Percentiles rank a stretch among this genome's conserved stretches.
Evolutionary conservation across 2,888 invertebrate genomes (phyloP).

Genomic region (Drosophila leonis): DNA sequence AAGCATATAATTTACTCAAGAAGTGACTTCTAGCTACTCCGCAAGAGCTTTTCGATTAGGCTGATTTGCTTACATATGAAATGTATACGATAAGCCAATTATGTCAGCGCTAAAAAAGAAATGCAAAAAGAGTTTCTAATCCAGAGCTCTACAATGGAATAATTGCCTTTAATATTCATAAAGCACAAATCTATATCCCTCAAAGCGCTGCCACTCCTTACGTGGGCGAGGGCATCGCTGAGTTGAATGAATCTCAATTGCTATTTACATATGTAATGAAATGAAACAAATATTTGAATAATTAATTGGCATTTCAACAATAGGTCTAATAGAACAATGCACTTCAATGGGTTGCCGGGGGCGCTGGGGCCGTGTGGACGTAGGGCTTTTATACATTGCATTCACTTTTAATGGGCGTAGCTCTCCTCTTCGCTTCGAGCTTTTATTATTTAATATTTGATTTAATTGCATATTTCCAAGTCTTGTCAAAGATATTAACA

Average conservation of each 20-base stretch:
- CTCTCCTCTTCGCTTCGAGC: neutral
- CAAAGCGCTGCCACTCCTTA: neutral
- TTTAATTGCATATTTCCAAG: slow-evolving; percentile 13
- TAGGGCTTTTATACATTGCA: slow-evolving; percentile 5
- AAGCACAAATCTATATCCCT: slow-evolving; percentile 1
- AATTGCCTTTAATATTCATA: slow-evolving; percentile 10
- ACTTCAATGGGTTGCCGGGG: neutral
- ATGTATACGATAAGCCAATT: neutral
- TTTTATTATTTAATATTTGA: slow-evolving; percentile 18
- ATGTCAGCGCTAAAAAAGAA: too few species aligned
- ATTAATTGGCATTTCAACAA: slow-evolving; percentile 58
- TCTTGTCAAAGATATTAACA: neutral
- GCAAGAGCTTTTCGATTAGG: neutral
- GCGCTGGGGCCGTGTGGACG: neutral
- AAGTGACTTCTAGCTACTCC: neutral
- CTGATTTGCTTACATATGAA: neutral
- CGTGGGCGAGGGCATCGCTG: neutral
- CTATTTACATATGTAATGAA: slow-evolving; percentile 48
- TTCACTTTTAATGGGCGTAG: slow-evolving; percentile 9
- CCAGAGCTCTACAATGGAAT: neutral
- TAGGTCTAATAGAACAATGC: slow-evolving; percentile 41
- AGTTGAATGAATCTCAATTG: slow-evolving; percentile 19
- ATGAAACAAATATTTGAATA: slow-evolving; percentile 55
- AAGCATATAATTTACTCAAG: neutral
- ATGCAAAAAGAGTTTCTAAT: neutral